Conservation (phyloP, 2,113 vertebrate genomes). For the Arothron firmamentum region DNA sequence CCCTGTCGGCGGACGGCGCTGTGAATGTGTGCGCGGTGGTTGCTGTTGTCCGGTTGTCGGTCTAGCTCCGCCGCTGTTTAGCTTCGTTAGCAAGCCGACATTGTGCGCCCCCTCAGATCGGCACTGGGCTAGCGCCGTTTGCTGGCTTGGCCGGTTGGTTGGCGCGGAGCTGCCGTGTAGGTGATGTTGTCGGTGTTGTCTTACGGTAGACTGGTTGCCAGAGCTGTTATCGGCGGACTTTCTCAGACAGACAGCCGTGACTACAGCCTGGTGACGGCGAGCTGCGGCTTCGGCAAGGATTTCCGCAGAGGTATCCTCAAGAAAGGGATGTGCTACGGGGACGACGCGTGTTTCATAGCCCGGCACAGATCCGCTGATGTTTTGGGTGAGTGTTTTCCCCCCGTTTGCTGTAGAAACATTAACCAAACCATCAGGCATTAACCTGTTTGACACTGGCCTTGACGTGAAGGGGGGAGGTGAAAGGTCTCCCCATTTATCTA, state of each 20-base stretch:
- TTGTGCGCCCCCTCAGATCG: constrained; percentile 5
- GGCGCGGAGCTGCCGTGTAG: constrained; percentile 31
- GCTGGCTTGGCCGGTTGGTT: constrained; percentile 49
- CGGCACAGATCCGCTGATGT: constrained; percentile 91
- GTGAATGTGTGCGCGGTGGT: constrained; percentile 19
- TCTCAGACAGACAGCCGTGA: constrained; percentile 94
- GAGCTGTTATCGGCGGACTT: constrained; percentile 95
- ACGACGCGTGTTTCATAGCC: constrained; percentile 96
- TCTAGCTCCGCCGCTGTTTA: constrained; percentile 9
- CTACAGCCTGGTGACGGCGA: constrained; percentile 95
- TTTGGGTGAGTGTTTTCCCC: constrained; percentile 77
- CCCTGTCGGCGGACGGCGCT: constrained; percentile 2
- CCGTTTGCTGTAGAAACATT: background rate
- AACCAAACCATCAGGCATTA: background rate
- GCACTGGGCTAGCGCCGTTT: constrained; percentile 43
- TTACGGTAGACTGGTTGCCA: constrained; percentile 93
- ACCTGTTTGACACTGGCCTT: background rate
- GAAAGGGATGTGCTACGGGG: constrained; percentile 98
- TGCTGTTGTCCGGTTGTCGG: constrained; percentile 6
- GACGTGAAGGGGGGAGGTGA: background rate
- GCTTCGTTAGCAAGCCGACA: constrained; percentile 9
- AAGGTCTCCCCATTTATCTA: no score
- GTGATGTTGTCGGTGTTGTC: constrained; percentile 97
- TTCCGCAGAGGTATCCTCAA: constrained; percentile 96
- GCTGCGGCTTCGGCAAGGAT: constrained; percentile 97